Evolutionary conservation across 2,888 invertebrate species (phyloP), one percentile per base, ranked within the genome.

Genomic region (Nymphalis polychloros): DNA sequence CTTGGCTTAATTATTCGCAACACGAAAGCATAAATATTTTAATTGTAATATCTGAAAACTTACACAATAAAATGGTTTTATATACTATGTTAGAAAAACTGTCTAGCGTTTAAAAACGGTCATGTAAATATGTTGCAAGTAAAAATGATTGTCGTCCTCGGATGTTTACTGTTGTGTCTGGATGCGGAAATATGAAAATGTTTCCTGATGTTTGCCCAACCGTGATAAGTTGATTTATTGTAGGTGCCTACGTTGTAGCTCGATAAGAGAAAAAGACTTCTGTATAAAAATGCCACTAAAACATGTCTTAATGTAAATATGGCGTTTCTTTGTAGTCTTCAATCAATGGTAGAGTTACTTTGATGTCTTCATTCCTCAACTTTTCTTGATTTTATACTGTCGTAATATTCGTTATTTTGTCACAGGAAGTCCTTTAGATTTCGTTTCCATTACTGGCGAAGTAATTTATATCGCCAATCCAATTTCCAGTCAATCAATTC

Each of bases 121-220:
- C 53, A 17, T 8, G 17, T 35, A n/a, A 16, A 8, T 8, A 0
- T 13, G 35, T 27, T 55, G 8, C 31, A 55, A n/a, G 27, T 55
- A 31, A n/a, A n/a, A 55, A 57, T 19, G 41, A 57, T 57, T 23
- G 59, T 53, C 20, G 47, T 17, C 31, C 17, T 52, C 50, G 59
- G 47, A 69, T 60, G 59, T 71, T 57, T 53, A 35, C 62, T 64
- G 64, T 68, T 70, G 67, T 70, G 68, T 49, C 53, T 67, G 49
- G 64, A 63, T 62, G 62, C 53, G 63, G 67, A 63, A 67, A 63
- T 70, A 59, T 62, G 64, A 59, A 67, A 68, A 67, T 67, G 47
- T 68, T 66, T 68, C 63, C 61, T 63, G 46, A 59, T 70, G 59
- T 71, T 72, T 72, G 59, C 66, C 59, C 52, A 61, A 23, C 60